A percentile compares a stretch with the other conserved stretches of the same genome.
These are phyloP conservation scores for Anguilla marmorata DNA, from an alignment of 2,797 vertebrate species.

Conservation along the genomic window DNA sequence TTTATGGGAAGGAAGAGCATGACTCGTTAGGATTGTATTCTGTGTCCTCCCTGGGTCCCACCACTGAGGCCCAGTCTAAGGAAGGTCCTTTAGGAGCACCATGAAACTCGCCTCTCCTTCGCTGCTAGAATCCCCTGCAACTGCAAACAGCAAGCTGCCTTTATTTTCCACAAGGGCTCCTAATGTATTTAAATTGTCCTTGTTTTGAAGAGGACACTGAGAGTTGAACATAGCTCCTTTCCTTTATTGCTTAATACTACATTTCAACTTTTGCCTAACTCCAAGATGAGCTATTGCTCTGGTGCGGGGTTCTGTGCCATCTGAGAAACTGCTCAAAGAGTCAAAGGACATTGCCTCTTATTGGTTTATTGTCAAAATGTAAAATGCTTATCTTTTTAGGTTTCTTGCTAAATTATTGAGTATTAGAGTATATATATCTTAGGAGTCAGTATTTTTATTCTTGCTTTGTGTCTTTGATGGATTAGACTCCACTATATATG, in stretches of 20 bases:
- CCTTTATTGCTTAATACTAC: conserved; percentile 36
- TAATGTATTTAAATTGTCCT: conserved; percentile 26
- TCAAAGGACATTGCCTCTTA: conserved; percentile 35
- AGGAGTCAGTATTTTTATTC: background rate
- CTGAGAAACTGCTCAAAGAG: conserved; percentile 51
- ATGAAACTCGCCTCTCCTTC: conserved; percentile 32
- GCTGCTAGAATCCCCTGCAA: conserved; percentile 2
- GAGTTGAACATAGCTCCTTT: conserved; percentile 60
- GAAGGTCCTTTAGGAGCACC: conserved; percentile 24
- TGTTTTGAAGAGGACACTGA: conserved; percentile 42
- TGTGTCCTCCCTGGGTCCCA: background rate
- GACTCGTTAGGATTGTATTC: conserved; percentile 66
- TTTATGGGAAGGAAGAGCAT: conserved; percentile 92
- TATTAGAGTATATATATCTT: conserved; percentile 36
- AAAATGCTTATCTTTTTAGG: conserved; percentile 47
- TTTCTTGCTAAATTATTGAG: conserved; percentile 47
- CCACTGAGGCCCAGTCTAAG: background rate
- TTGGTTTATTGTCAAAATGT: conserved; percentile 33
- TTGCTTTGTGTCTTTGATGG: background rate
- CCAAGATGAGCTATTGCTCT: conserved; percentile 36
- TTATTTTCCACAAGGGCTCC: conserved; percentile 31
- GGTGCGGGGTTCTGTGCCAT: conserved; percentile 57
- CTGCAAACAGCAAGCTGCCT: background rate
- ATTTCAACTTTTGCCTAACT: conserved; percentile 37
- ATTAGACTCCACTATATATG: background rate